A percentile compares a stretch with the other conserved stretches of the same genome.
Conservation (phyloP, 2,888 invertebrate species). For the Megaustenia siamemsis region DNA sequence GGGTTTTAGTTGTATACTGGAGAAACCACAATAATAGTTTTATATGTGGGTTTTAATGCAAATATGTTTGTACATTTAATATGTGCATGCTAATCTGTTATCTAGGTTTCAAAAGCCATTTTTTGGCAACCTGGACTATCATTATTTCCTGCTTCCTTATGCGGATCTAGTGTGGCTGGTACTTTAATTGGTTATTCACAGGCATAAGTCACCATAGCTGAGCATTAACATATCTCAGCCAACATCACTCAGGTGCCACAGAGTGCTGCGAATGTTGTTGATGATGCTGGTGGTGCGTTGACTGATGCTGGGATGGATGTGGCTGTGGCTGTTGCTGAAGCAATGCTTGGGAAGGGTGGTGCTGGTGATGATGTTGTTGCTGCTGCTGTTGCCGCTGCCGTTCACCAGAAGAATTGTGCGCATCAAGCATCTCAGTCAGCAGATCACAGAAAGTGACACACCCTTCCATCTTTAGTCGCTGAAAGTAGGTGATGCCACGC, state of each 20-base stretch:
- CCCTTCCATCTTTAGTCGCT: slow-evolving; percentile 72
- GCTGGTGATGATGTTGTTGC: slow-evolving; percentile 44
- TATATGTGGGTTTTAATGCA: too few relatives aligned
- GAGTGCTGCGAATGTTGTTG: slow-evolving; percentile 41
- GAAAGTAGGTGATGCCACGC: slow-evolving; percentile 72
- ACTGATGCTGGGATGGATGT: slow-evolving; percentile 21
- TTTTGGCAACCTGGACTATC: too few relatives aligned
- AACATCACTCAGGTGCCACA: slow-evolving; percentile 46
- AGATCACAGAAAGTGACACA: slow-evolving; percentile 73
- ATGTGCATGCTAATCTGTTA: too few relatives aligned
- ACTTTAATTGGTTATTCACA: too few relatives aligned
- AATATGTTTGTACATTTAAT: too few relatives aligned
- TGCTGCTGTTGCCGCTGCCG: slow-evolving; percentile 38
- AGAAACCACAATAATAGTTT: too few relatives aligned
- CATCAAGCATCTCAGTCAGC: slow-evolving; percentile 74
- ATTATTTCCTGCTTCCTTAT: too few relatives aligned
- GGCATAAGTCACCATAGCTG: neutral
- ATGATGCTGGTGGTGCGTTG: slow-evolving; percentile 35
- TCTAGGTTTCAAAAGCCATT: too few relatives aligned
- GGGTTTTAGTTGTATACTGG: too few relatives aligned
- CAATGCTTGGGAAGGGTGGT: slow-evolving; percentile 20
- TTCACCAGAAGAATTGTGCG: slow-evolving; percentile 62
- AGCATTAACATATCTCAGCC: neutral
- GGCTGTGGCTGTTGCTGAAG: slow-evolving; percentile 30
- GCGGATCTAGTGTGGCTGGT: too few relatives aligned